Evolutionary conservation across 35 echinoderm and acorn worm species (phyloP), one percentile per base, ranked within the genome.

Genomic region (Stichopus chloronotus): DNA sequence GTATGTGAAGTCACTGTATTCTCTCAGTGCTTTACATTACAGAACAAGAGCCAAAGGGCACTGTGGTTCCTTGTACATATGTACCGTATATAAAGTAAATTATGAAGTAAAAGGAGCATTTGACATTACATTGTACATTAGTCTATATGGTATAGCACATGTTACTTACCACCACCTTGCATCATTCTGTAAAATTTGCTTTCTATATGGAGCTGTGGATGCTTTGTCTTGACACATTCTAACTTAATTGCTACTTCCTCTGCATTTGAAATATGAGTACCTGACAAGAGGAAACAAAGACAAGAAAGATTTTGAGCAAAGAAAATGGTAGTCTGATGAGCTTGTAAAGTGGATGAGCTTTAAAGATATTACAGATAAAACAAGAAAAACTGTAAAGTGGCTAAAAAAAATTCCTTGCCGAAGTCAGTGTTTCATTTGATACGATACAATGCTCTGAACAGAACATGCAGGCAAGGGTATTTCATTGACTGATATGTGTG

Each of bases 131-230:
- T n/a, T n/a, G n/a, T n/a, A n/a, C n/a, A n/a, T n/a, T n/a, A n/a
- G n/a, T n/a, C n/a, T n/a, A n/a, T n/a, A n/a, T n/a, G 30, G 30
- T 43, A 43, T 43, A 43, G 30, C 57, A 14, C 14, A 79, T 58
- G 72, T 5, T 10, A 98, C 95, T 95, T 95, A 99, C 97, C 97
- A 92, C 97, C 97, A 65, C 97, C 97, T 90, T 99, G 97, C 97
- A 99, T 99, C 97, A 99, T 99, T 79, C 94, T 96, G 94, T 99
- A 99, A 74, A 99, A 99, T 83, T 99, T 99, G 95, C 97, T 99
- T 91, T 99, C 97, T 99, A 99, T 99, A 90, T 99, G 97, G 90
- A 99, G 95, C 94, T 99, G 97, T 57, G 95, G 97, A 90, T 99
- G 97, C 61, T 99, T 99, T 63, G 97, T 95, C 95, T 99, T 99